A percentile compares a stretch with the other conserved stretches of the same genome.
Evolutionary conservation across 2,888 invertebrate genomes (phyloP).

Genomic region (Phragmatobia fuliginosa): DNA sequence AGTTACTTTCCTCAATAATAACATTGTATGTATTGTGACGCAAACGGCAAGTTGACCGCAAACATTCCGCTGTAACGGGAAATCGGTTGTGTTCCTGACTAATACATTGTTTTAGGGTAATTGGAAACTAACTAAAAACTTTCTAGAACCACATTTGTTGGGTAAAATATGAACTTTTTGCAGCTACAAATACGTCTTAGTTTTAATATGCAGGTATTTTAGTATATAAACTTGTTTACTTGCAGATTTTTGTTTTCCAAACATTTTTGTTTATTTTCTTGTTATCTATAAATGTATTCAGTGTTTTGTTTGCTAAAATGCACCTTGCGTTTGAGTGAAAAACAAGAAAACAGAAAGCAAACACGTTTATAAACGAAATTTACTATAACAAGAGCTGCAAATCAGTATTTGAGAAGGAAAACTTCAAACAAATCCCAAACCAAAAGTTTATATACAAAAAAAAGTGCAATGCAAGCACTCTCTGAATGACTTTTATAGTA

Average conservation of each 20-base stretch:
- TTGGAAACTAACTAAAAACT: not conserved
- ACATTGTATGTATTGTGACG: conserved; percentile 26
- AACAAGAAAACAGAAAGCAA: too few species aligned
- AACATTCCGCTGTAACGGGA: conserved; percentile 15
- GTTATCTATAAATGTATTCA: not conserved
- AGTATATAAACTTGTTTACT: not conserved
- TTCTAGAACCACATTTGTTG: conserved; percentile 5
- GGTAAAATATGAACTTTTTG: too few species aligned
- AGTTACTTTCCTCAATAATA: conserved; percentile 22
- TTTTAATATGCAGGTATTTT: not conserved
- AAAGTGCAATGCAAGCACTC: too few species aligned
- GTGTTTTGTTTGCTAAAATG: too few species aligned
- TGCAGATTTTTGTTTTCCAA: not conserved
- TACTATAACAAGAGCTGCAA: too few species aligned
- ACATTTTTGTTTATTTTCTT: not conserved
- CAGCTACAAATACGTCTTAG: too few species aligned
- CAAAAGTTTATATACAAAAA: too few species aligned
- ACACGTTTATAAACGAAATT: too few species aligned
- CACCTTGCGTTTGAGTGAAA: too few species aligned
- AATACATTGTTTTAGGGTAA: conserved; percentile 6
- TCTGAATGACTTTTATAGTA: too few species aligned
- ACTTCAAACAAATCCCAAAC: too few species aligned
- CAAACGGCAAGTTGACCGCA: conserved; percentile 16
- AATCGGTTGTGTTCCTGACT: conserved; percentile 17
- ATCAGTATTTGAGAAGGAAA: too few species aligned